Base-by-base conservation (phyloP, 1,140 invertebrate species). In the Venustaconcha ellipsiformis region DNA sequence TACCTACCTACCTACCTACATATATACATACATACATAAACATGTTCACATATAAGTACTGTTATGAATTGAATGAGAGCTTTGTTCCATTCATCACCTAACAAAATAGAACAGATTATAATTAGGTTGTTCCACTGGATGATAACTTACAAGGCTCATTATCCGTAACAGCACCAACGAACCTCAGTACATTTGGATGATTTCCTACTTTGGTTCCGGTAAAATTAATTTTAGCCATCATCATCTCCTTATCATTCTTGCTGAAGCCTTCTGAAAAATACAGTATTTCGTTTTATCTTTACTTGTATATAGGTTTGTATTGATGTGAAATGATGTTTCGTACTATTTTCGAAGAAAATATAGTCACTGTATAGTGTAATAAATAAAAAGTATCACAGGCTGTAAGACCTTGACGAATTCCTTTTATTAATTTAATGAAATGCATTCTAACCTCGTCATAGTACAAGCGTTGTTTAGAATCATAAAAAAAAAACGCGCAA, bases 181-280 rank as follows among this genome's bases (percentile, higher is more conserved):
- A 87, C n/a, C 65, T 63, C 3, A 87, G 37, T 14, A 87, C 77
- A 64, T 83, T 83, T 12, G 68, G 68, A 76, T 87, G 83, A 13
- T 82, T 56, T 14, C 79, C 82, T 13, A 84, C 79, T 72, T 78
- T 26, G 30, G 79, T 82, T 1, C 77, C 82, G 37, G 72, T 70
- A 56, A 86, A 87, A 71, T 87, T 86, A 18, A 87, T 83, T 63
- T 87, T 87, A 18, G 85, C 85, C 63, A 70, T 82, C 84, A 87
- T 87, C 37, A 84, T 30, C 26, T 80, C 18, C 20, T 73, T 69
- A 57, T 84, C 80, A 23, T 84, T 77, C 26, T 78, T 67, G 14
- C 57, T 77, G 65, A 73, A 80, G 6, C 70, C 60, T 12, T 70
- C 80, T 83, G 62, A 17, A 78, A 63, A 73, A 30, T 30, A 30